Evolutionary conservation across 2,888 invertebrate species (phyloP), one percentile per base, ranked within the genome.

Genomic region (Ornithoptera priamus): DNA sequence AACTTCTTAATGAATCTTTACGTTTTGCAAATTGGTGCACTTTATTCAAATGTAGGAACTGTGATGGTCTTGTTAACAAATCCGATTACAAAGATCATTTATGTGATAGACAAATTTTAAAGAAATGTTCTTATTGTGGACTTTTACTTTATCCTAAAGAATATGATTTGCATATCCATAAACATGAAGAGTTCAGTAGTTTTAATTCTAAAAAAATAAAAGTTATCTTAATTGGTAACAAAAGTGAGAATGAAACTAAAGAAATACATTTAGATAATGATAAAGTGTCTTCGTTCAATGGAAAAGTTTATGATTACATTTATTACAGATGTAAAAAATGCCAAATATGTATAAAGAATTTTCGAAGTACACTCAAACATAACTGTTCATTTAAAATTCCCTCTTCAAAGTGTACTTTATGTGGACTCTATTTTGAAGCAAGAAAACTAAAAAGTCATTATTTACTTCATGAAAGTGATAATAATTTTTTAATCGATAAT

Each of bases 11-110:
- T 75, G 74, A 77, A 58, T 72, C 75, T 24, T 77, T 88, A 68
- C 72, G 75, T 64, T 69, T 74, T 61, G 72, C 67, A 60, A 76
- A 78, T 69, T 72, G 75, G 60, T 87, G 83, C 73, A 74, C 84
- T 67, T 73, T 90, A 62, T 86, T 85, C 73, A 82, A 85, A 76
- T 90, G 90, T 75, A 84, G 89, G 78, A 83, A 78, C 66, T 90
- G 90, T 71, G 75, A 80, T 63, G 81, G 76, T 1, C 71, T 84
- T 58, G 77, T 87, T 58, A 83, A 87, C 71, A 83, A 81, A 72
- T 76, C 70, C 61, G 73, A 75, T 36, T 75, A 76, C 59, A 67
- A 68, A 17, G 62, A 65, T 72, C 87, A 88, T 69, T 56, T 73
- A 72, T 90, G 90, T 77, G 75, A 77, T 72, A 60, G 62, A 36